Evolutionary conservation across 2,888 invertebrate species (phyloP), one percentile per base, ranked within the genome.

Genomic region (Icerya purchasi): DNA sequence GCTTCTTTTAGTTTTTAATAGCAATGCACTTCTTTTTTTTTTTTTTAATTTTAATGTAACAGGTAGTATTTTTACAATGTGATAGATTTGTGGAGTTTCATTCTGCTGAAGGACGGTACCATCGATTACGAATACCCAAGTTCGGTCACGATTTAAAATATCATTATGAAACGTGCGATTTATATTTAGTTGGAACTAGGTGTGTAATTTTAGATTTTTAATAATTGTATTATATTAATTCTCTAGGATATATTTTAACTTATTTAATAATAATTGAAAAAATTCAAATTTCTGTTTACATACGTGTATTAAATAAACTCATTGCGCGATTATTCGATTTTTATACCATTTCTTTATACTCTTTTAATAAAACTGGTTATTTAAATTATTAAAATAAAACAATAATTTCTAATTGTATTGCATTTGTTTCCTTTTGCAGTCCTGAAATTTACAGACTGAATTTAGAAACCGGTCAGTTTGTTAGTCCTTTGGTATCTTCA

Each of bases 11-110:
- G n/a, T n/a, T n/a, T n/a, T n/a, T n/a, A n/a, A n/a, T n/a, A n/a
- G n/a, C 22, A 18, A 20, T 54, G 24, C 3, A 36, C 23, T 50
- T 3, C 21, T 14, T 23, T 54, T 24, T 52, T 18, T 49, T 23
- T 54, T 52, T 10, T 49, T 20, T 50, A 51, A 54, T 53, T 64
- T 66, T 63, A 55, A 61, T 52, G 63, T 77, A 80, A 64, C 73
- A 91, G 90, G 73, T 97, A 62, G 84, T 88, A 21, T 86, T 94
- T 71, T 74, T 94, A 56, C 89, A 93, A 74, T 83, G 81, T 69
- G 89, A 93, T 71, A 79, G 98, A 52, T 91, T 84, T 72, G 76
- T 99, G 10, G 98, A 98, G 74, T 86, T 99, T 69, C 98, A 99
- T 75, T 85, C 87, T 22, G 89, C 88, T 53, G 86, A 86, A 72